Percentiles rank a stretch among this genome's conserved stretches.
These are phyloP conservation scores for Pica pica DNA, from an alignment of 2,113 vertebrate genomes.

Conservation along the genomic window DNA sequence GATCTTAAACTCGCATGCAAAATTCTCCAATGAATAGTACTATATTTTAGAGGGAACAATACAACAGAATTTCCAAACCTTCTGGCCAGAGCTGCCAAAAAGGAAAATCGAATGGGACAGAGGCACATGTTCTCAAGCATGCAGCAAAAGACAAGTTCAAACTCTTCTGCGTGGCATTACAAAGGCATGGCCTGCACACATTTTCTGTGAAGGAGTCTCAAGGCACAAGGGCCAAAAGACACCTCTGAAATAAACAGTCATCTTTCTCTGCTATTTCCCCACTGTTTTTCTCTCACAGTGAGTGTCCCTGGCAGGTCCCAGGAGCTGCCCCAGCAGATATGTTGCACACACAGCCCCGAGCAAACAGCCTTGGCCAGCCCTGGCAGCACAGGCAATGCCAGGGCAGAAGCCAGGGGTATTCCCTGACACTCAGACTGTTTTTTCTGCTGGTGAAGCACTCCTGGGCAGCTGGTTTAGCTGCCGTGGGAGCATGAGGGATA, in stretches of 20 bases:
- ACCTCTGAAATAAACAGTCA: not conserved
- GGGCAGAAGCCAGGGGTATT: not conserved
- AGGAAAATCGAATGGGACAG: not conserved
- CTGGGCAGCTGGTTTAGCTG: not conserved
- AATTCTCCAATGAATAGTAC: not conserved
- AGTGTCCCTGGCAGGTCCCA: not conserved
- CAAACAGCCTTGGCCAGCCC: rapidly evolving
- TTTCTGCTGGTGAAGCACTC: not conserved
- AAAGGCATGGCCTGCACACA: not conserved
- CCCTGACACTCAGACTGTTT: not conserved
- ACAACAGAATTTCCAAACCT: not conserved
- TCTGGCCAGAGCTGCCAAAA: not conserved
- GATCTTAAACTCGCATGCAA: not conserved
- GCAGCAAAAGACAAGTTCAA: not conserved
- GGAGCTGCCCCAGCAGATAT: not conserved
- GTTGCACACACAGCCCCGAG: rapidly evolving
- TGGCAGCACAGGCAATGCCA: rapidly evolving
- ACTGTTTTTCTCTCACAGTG: not conserved
- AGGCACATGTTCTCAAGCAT: rapidly evolving
- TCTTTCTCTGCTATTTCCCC: not conserved
- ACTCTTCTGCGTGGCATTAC: rapidly evolving
- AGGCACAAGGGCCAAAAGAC: not conserved
- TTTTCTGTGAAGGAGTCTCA: not conserved
- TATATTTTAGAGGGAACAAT: not conserved
- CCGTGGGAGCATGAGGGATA: not conserved